Evolutionary conservation across 2,888 invertebrate genomes (phyloP).

Genomic region (Pheosia tremula): DNA sequence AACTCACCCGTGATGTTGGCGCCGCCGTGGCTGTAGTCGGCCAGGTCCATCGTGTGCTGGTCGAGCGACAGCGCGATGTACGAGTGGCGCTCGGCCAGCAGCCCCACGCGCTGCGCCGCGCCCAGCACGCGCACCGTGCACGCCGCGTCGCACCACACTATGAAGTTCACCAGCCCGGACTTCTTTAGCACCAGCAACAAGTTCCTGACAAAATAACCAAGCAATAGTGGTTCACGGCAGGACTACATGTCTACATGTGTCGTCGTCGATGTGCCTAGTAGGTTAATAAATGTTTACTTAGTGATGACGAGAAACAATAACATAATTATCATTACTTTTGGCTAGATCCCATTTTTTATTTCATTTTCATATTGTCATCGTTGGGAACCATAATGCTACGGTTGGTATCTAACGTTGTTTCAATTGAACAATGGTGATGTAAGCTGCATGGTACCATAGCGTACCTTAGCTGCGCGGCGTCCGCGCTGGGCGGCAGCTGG

Average conservation of each 20-base stretch:
- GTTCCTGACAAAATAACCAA: constrained; percentile 40
- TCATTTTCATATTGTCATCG: no score
- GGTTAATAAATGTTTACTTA: no score
- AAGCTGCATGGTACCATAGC: no score
- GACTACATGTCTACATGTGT: no score
- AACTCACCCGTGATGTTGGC: constrained; percentile 67
- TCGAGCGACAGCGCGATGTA: constrained; percentile 66
- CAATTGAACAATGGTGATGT: no score
- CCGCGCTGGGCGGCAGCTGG: constrained; percentile 61
- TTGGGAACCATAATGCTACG: no score
- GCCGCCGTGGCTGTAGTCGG: constrained; percentile 69
- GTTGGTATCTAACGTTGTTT: no score
- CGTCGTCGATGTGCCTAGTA: no score
- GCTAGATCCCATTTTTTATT: no score
- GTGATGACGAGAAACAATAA: no score
- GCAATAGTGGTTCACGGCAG: not conserved
- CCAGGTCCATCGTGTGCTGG: constrained; percentile 61
- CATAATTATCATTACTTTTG: no score
- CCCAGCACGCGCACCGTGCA: constrained; percentile 66
- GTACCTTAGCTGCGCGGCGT: constrained; percentile 61
- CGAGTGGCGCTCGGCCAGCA: constrained; percentile 64
- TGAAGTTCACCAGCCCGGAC: constrained; percentile 56
- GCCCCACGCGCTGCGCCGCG: constrained; percentile 74
- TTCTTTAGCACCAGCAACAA: constrained; percentile 70
- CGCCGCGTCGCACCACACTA: constrained; percentile 64